These are phyloP conservation scores for Caenorhabditis inopinata DNA, from an alignment of 1,140 invertebrate genomes.

Conservation along the genomic window DNA sequence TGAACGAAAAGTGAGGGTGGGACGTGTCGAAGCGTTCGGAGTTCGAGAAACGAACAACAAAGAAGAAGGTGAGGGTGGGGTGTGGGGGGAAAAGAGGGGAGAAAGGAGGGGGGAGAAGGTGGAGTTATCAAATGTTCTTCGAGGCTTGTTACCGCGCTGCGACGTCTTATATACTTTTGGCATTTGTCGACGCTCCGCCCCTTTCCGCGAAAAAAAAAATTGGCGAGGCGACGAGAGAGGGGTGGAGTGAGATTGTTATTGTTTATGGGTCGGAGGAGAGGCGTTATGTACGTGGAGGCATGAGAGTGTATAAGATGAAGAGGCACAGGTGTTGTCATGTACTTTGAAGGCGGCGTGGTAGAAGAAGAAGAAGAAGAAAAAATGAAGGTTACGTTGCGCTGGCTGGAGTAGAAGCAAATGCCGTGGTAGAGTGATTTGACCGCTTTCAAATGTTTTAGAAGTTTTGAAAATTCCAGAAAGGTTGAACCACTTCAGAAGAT, in stretches of 20 bases:
- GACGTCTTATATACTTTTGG: constrained; percentile 13
- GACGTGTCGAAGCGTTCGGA: background rate
- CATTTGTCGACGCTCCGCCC: background rate
- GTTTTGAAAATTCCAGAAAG: background rate
- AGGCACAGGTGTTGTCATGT: background rate
- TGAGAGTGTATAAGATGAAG: background rate
- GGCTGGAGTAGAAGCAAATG: constrained; percentile 12
- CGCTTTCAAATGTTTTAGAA: background rate
- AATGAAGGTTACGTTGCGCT: too few relatives aligned
- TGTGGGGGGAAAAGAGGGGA: too few relatives aligned
- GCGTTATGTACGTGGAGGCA: background rate
- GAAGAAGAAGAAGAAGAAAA: background rate
- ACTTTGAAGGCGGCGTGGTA: background rate
- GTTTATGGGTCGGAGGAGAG: constrained; percentile 4
- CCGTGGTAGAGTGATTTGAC: constrained; percentile 1
- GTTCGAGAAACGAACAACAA: too few relatives aligned
- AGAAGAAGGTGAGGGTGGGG: too few relatives aligned
- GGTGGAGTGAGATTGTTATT: constrained; percentile 17
- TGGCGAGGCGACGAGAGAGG: background rate
- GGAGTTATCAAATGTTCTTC: constrained; percentile 22
- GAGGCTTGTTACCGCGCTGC: background rate
- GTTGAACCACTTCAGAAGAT: too few relatives aligned
- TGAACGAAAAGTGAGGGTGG: background rate
- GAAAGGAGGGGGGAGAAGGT: background rate
- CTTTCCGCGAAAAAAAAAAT: constrained; percentile 14